Conservation (phyloP, 2,797 vertebrate species). For the Pterois miles region DNA sequence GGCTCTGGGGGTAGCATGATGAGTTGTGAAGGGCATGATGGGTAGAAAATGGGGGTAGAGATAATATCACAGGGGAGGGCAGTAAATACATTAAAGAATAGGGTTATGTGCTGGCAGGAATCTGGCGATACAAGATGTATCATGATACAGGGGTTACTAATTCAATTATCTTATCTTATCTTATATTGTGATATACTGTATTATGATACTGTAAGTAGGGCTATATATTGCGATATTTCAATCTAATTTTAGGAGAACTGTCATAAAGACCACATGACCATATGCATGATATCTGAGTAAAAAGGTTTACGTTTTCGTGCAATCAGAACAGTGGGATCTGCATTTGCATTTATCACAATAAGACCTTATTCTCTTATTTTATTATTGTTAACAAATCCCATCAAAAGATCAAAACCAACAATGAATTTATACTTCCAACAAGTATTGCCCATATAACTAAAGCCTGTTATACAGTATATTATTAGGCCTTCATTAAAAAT, state of each 20-base stretch:
- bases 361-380: not conserved
- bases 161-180: too few species aligned
- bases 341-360: too few species aligned
- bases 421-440: not conserved
- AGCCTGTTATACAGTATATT: not conserved
- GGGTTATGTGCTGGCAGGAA: not conserved
- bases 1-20: not conserved
- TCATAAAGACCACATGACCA: too few species aligned
- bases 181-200: too few species aligned
- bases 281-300: too few species aligned
- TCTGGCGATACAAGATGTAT: too few species aligned
- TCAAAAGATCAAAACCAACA: not conserved
- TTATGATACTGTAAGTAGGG: too few species aligned
- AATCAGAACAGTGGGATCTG: too few species aligned
- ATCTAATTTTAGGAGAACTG: too few species aligned
- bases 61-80: not conserved
- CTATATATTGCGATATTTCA: too few species aligned
- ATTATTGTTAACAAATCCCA: not conserved
- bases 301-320: too few species aligned
- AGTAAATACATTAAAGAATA: constrained; percentile 21
- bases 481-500: not conserved
- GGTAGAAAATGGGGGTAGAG: not conserved
- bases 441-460: not conserved
- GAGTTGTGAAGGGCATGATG: not conserved
- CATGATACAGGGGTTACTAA: too few species aligned